phyloP scores from a whole-genome alignment of 2,888 invertebrate species.

The Cistogaster globosa region DNA sequence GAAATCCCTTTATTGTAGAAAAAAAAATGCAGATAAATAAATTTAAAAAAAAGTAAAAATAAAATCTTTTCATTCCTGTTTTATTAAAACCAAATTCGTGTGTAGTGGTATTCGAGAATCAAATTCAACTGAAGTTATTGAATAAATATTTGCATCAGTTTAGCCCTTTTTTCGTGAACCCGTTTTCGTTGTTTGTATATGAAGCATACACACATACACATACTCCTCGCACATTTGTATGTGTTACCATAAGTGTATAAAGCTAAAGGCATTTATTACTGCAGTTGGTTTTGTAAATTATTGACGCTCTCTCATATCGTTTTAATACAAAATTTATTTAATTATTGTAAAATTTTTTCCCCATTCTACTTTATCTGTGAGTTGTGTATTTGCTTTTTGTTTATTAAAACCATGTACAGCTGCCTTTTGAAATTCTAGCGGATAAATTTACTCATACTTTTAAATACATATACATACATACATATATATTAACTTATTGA shows the following conservation, averaged over 20 bases:
- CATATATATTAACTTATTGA: not conserved
- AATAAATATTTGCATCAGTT: too few relatives aligned
- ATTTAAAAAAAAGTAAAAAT: too few relatives aligned
- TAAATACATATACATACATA: not conserved
- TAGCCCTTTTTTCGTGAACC: too few relatives aligned
- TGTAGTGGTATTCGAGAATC: too few relatives aligned
- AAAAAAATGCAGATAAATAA: too few relatives aligned
- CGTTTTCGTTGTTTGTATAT: too few relatives aligned
- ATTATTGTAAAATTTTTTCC: conserved; percentile 39
- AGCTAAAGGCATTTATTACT: conserved; percentile 64
- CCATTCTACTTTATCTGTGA: not conserved
- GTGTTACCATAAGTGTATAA: conserved; percentile 2
- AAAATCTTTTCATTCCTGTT: too few relatives aligned
- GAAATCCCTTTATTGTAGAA: too few relatives aligned
- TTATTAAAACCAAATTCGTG: too few relatives aligned
- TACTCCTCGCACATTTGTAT: too few relatives aligned
- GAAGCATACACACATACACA: too few relatives aligned
- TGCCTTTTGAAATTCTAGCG: conserved; percentile 3
- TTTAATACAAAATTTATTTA: conserved; percentile 66
- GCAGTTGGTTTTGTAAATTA: conserved; percentile 67
- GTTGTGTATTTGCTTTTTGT: conserved; percentile 5
- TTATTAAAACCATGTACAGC: not conserved
- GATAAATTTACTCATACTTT: not conserved
- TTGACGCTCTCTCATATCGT: conserved; percentile 57
- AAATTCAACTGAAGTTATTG: too few relatives aligned